Percentiles rank a stretch among this genome's conserved stretches.
Conservation (phyloP, 1,140 invertebrate species). For the Zaprionus tsacasi region DNA sequence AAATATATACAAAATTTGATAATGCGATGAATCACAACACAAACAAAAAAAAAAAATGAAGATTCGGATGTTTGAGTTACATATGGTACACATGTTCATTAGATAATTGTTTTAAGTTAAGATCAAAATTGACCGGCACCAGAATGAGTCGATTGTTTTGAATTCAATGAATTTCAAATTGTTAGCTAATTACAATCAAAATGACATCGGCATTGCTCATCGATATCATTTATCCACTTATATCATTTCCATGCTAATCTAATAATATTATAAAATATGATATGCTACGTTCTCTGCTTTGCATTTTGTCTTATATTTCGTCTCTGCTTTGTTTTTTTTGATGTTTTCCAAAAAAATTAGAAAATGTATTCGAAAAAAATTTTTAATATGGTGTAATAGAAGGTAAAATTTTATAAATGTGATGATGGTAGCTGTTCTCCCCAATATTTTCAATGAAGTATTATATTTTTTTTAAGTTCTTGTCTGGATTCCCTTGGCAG, state of each 20-base stretch:
- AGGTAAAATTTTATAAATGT: not conserved
- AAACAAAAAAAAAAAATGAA: not conserved
- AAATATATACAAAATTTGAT: slow-evolving; percentile 5
- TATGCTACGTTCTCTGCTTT: not conserved
- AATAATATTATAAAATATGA: not conserved
- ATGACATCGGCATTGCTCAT: not conserved
- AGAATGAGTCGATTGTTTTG: slow-evolving; percentile 5
- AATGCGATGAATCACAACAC: not conserved
- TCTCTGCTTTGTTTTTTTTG: not conserved
- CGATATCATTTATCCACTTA: not conserved
- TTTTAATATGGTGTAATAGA: not conserved
- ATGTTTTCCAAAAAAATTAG: not conserved
- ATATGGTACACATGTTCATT: not conserved
- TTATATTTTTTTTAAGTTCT: too few species aligned
- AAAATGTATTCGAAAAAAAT: not conserved
- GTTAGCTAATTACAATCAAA: slow-evolving; percentile 7
- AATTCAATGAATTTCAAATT: slow-evolving; percentile 6
- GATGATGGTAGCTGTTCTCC: not conserved
- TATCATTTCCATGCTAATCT: not conserved
- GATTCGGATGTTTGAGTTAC: not conserved
- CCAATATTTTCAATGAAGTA: too few species aligned
- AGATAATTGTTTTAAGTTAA: not conserved
- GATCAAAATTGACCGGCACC: slow-evolving; percentile 2
- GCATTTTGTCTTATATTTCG: not conserved
- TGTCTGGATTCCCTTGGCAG: not conserved